Conservation (phyloP, 2,113 vertebrate species). For the Phalacrocorax aristotelis region DNA sequence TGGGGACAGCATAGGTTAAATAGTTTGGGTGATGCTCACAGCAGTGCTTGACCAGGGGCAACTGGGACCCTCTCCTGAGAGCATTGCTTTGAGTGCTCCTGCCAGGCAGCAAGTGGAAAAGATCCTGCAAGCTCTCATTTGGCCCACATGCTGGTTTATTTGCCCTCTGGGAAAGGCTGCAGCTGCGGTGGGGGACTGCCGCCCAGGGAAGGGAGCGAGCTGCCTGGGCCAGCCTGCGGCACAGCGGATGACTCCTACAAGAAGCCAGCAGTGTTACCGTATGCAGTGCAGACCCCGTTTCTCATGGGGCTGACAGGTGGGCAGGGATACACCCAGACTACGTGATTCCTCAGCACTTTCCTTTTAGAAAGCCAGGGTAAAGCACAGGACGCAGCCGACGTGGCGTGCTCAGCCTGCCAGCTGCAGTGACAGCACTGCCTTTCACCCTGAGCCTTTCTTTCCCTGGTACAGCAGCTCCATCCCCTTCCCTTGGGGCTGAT, state of each 20-base stretch:
- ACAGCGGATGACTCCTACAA: fast-evolving
- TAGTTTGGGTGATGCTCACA: fast-evolving
- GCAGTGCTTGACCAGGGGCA: neutral
- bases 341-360: no score
- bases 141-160: neutral
- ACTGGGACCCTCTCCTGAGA: neutral
- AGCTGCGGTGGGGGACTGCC: neutral
- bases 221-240: neutral
- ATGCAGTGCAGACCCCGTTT: neutral
- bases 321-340: neutral
- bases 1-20: neutral
- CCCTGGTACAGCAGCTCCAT: neutral
- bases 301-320: neutral
- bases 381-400: no score
- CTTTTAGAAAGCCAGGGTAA: no score
- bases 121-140: neutral
- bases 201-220: neutral
- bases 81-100: neutral
- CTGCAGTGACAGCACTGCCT: no score
- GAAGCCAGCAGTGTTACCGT: neutral
- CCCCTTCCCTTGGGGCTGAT: neutral
- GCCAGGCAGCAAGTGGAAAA: neutral
- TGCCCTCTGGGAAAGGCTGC: neutral
- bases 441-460: neutral
- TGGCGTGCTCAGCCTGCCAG: fast-evolving